Evolutionary conservation across 2,888 invertebrate genomes (phyloP), one percentile per base, ranked within the genome.

Genomic region (Drosophila lutescens): DNA sequence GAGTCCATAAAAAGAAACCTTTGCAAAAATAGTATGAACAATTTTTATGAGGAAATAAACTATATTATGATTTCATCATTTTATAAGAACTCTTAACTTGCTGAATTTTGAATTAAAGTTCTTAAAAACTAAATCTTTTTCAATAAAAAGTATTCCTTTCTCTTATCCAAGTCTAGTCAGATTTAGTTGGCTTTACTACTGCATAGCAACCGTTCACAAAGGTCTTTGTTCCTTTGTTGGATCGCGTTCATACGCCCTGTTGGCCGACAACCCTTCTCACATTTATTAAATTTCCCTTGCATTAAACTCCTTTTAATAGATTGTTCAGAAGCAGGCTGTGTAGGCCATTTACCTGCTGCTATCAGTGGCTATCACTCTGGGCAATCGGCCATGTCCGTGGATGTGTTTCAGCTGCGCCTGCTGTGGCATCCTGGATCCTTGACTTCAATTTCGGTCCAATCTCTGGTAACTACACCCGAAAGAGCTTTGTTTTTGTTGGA

Each of bases 321-420:
- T 32, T 46, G 40, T 59, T 30, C 2, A 15, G 34, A 13, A 46
- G 32, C 30, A 46, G 30, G 38, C 40, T 38, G 15, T 32, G 15
- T 13, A 32, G 13, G 4, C 46, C n/a, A 44, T 23, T 82, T 83
- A 83, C 83, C 83, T 83, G 86, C 57, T 86, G 41, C 83, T 69
- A 59, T 83, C 88, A 40, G 65, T 59, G 66, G 69, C 60, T 74
- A 88, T 59, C 51, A 77, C 65, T 54, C 75, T 82, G 38, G 86
- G 78, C 53, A 86, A 47, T 36, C 83, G 74, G 49, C 75, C 78
- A 68, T 80, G 51, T 30, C 76, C 83, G 36, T 76, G 67, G 60
- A 83, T 73, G 65, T 88, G 83, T 51, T 76, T 86, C 20, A 79
- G 61, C 40, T 88, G 73, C 23, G 83, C 66, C 51, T 71, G 88